These are phyloP conservation scores for Lycocerus yunnanus DNA, from an alignment of 2,888 invertebrate species.

Conservation along the genomic window DNA sequence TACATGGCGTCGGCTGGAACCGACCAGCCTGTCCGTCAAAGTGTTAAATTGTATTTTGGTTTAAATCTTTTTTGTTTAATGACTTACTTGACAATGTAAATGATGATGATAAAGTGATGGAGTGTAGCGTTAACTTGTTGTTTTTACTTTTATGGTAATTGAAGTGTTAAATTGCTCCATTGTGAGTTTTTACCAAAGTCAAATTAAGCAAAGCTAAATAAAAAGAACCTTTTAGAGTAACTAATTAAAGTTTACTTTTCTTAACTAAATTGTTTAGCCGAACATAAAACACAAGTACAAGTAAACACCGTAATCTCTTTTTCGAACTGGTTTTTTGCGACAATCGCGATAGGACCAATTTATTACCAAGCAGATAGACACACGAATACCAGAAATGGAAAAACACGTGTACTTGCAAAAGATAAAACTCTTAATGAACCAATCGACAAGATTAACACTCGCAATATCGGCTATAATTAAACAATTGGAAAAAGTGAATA, in stretches of 20 bases:
- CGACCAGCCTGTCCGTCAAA: not conserved
- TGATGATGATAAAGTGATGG: not conserved
- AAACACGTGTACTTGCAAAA: conserved; percentile 50
- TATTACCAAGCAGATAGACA: conserved; percentile 45
- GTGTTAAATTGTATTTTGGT: not conserved
- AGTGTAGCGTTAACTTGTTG: not conserved
- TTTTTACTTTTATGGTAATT: not conserved
- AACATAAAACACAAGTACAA: not conserved
- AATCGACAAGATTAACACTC: conserved; percentile 45
- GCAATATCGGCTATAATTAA: conserved; percentile 26
- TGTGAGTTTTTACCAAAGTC: not conserved
- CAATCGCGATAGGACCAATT: conserved; percentile 50
- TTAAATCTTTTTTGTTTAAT: not conserved
- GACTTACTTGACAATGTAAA: not conserved
- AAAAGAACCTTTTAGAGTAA: not conserved
- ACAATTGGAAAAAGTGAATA: not conserved
- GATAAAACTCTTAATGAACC: conserved; percentile 51
- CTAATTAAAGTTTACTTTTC: not conserved
- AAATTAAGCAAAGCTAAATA: not conserved
- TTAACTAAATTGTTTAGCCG: not conserved
- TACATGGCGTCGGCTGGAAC: not conserved
- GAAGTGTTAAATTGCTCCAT: not conserved
- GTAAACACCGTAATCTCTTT: conserved; percentile 38
- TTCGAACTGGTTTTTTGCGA: conserved; percentile 48
- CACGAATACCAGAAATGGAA: conserved; percentile 49